These are phyloP conservation scores for Globia sparganii DNA, from an alignment of 2,888 invertebrate genomes.

Conservation along the genomic window DNA sequence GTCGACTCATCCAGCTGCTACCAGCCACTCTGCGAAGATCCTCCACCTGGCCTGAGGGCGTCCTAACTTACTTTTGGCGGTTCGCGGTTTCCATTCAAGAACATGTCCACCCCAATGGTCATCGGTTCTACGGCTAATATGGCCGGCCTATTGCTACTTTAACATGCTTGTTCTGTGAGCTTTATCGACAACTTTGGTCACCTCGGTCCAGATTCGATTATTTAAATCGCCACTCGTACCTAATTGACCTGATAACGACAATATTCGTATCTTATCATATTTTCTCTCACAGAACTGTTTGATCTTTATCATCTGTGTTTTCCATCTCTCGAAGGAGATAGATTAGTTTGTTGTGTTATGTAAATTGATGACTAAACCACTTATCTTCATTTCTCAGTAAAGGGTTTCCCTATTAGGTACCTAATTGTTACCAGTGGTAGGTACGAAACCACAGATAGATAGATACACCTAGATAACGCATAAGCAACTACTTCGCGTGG, in stretches of 20 bases:
- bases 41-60: too few species aligned
- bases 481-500: too few species aligned
- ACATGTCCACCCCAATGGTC: too few species aligned
- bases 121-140: too few species aligned
- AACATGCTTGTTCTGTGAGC: too few species aligned
- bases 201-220: neutral
- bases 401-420: constrained; percentile 8
- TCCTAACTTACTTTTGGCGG: too few species aligned
- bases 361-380: constrained; percentile 28
- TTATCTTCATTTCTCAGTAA: neutral
- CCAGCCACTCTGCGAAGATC: too few species aligned
- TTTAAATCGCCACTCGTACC: neutral
- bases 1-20: too few species aligned
- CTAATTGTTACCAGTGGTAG: neutral
- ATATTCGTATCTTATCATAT: constrained; percentile 23
- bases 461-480: too few species aligned
- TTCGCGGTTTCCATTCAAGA: too few species aligned
- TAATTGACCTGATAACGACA: constrained; percentile 15
- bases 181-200: too few species aligned
- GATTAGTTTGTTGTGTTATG: constrained; percentile 7
- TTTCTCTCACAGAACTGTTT: neutral
- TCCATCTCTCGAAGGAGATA: constrained; percentile 22
- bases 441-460: neutral
- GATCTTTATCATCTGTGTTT: constrained; percentile 28
- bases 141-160: too few species aligned